Evolutionary conservation across 64 coral and sea anemone genomes (phyloP), one percentile per base, ranked within the genome.

Genomic region (Pocillopora damicornis): DNA sequence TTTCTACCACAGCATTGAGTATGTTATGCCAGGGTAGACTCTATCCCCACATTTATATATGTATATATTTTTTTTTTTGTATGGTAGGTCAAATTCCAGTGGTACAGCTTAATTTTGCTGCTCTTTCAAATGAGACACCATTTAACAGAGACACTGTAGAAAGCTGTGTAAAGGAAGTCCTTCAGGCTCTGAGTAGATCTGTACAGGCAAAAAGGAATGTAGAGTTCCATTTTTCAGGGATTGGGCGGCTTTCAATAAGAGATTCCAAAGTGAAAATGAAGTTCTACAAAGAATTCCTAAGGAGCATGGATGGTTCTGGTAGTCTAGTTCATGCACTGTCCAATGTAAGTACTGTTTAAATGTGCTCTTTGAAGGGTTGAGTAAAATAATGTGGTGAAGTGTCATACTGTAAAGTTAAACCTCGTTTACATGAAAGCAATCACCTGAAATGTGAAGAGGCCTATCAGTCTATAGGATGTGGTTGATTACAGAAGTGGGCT

Each of bases 201-300:
- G 88, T 98, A 8, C 96, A 98, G 42, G 91, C 88, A 63, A 98
- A 92, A 79, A 87, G 96, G 76, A 98, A 98, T 90, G 96, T 98
- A 14, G 96, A 98, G 62, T 98, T 98, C 63, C 93, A 95, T 63
- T 98, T 98, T 83, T 45, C 90, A 79, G 96, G 96, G n/a, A 98
- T 98, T 75, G 96, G 96, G 60, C 76, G 96, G 42, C 77, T 98
- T 58, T 98, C 96, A 78, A 90, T 98, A 61, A 86, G 96, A 79
- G 96, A 98, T 34, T 83, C 96, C 59, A 92, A 94, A 88, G 96
- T 95, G 0, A 98, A 98, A 76, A 98, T 98, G 96, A 98, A 98
- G 63, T 98, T 98, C 77, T 98, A 88, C 76, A 98, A 98, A 75
- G 96, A 98, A 71, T 98, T 98, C 88, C 58, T 98, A 35, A 95